Base-by-base conservation (phyloP, 2,113 vertebrate species). In the Ellobius talpinus region DNA sequence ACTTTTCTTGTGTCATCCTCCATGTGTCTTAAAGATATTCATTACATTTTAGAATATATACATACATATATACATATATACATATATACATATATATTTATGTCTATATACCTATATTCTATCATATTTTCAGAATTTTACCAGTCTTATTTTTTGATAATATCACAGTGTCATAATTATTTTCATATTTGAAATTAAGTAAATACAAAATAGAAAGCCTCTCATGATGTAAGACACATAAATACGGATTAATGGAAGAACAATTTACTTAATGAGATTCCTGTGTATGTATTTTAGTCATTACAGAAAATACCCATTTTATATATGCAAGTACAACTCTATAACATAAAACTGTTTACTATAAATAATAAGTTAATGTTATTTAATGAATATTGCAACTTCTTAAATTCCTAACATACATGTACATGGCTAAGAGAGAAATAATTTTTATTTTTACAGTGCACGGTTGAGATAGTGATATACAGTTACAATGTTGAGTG, bases 331-430 rank as follows among this genome's bases (percentile, higher is more conserved):
- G 21, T 45, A 94, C 26, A 94, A 81, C 39, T 79, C 17, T 87
- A 86, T 89, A 77, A 84, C n/a, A 93, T n/a, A 97, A 76, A 77
- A 93, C 36, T 92, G 11, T 97, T 97, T 93, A 76, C 66, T 72
- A 70, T 96, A 93, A 97, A 97, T 97, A 95, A 93, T 47, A 29
- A 95, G 87, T 96, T 95, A 96, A 81, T 92, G 23, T 93, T 95
- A 92, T 87, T 92, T 19, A 79, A 84, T 91, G 55, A 86, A 90
- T 92, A 96, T 90, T 94, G 26, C 13, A 92, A 92, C 72, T 95
- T 95, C 70, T 77, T 94, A 96, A 96, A 95, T 96, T 70, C 89
- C 72, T 91, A 94, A 79, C 76, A 94, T 89, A 93, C 81, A 96
- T 26, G 89, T 97, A 78, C 95, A 97, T 96, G 90, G 88, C 66